Conservation (phyloP, 2,797 vertebrate species). For the Podargus strigoides region DNA sequence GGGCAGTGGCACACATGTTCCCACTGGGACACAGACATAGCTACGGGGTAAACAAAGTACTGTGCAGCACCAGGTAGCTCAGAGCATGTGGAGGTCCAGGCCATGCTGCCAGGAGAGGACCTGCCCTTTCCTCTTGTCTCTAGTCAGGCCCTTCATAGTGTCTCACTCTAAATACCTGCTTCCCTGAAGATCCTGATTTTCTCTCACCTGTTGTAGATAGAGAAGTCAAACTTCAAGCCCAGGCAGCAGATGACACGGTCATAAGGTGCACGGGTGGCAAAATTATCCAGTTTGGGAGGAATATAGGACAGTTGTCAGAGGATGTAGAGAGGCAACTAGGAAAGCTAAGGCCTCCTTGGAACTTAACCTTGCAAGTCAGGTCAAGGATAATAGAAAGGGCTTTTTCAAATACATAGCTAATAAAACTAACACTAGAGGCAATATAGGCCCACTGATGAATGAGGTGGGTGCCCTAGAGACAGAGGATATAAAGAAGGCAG, state of each 20-base stretch:
- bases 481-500: no score
- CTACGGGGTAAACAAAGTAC: background rate
- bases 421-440: no score
- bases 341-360: no score
- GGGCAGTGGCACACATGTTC: background rate
- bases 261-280: constrained; percentile 87
- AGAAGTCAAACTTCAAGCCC: constrained; percentile 95
- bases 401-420: no score
- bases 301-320: no score
- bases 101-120: background rate
- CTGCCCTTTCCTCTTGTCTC: background rate
- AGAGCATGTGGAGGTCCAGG: rapidly evolving
- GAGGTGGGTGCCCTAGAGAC: no score
- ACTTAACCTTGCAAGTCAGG: no score
- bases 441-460: no score
- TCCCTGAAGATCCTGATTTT: background rate
- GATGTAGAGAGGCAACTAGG: no score
- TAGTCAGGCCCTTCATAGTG: background rate
- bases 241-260: constrained; percentile 93
- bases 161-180: background rate
- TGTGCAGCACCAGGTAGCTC: background rate
- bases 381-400: no score
- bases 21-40: background rate
- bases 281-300: constrained; percentile 92
- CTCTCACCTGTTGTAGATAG: constrained; percentile 88